Base-by-base conservation (phyloP, 2,888 invertebrate species). In the Hypercompe scribonia region DNA sequence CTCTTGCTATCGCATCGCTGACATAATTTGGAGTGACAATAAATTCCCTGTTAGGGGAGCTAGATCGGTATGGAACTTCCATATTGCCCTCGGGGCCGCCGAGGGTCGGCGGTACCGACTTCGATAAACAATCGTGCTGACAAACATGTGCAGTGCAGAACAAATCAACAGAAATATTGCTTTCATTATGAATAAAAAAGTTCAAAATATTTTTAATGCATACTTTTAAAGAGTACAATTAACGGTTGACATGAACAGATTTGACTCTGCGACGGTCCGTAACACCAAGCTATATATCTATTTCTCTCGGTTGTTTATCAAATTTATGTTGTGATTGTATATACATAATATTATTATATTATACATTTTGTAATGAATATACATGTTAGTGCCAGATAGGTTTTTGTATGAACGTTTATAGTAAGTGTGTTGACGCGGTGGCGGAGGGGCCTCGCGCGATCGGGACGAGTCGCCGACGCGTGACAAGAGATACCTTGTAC, bases 321-420 rank as follows among this genome's bases (percentile, higher is more conserved):
- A 93, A 92, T 94, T 95, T 95, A 94, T 89, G 95, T 95, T 95
- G 95, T 95, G 95, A 95, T 93, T 94, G 94, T 95, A 94, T 93
- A 94, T 94, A 94, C 89, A 93, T 92, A 90, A 91, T 92, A 92
- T 88, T 86, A 88, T 88, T 88, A 92, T 92, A 93, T 91, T 95
- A 94, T 95, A 95, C 94, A 94, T 95, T 95, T 95, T 95, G 91
- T 95, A 95, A 94, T 92, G 90, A 90, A 92, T 94, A 95, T 95
- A 95, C 95, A 95, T 94, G 92, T 93, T 94, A 95, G 95, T 95
- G 95, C 93, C 95, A 94, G 95, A 92, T 94, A 94, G 93, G 92
- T 89, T 94, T 94, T 95, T 95, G 94, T 95, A 94, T 93, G 93
- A 86, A 91, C 87, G 93, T 94, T 93, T 94, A 92, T 90, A 90